phyloP scores from a whole-genome alignment of 1,140 invertebrate species.

The Whitmania pigra region DNA sequence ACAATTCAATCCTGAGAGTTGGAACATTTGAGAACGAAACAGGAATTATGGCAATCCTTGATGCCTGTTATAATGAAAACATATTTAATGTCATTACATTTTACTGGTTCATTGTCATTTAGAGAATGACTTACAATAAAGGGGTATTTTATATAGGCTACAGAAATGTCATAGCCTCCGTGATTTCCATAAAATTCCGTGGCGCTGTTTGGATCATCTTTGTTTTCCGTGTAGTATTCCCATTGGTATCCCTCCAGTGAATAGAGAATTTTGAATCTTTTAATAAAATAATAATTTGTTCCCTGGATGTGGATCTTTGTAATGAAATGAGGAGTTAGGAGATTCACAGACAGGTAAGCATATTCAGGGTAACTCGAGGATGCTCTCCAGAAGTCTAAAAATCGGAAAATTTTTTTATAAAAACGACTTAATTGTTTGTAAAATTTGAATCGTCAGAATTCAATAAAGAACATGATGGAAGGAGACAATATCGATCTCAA shows the following conservation, averaged over 20 bases:
- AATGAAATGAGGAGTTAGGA: background rate
- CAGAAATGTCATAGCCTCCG: background rate
- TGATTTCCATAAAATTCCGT: conserved; percentile 2
- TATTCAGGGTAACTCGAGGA: background rate
- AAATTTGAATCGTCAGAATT: no score
- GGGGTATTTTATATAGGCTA: background rate
- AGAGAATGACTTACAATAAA: background rate
- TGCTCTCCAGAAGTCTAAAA: background rate
- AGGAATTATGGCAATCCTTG: conserved; percentile 1
- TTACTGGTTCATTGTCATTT: background rate
- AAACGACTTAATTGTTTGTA: no score
- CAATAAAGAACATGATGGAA: no score
- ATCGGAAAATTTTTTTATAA: background rate
- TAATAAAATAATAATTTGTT: background rate
- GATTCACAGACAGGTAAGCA: background rate
- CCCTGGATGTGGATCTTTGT: background rate
- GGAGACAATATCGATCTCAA: background rate
- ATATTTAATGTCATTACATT: background rate
- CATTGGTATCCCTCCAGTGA: background rate
- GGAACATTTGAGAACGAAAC: background rate
- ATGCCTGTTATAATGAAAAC: background rate
- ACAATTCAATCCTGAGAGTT: background rate
- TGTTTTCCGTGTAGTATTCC: background rate
- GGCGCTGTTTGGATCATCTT: background rate
- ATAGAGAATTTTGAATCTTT: background rate